Conservation (phyloP, 2,888 invertebrate genomes). For the Xestia xanthographa region DNA sequence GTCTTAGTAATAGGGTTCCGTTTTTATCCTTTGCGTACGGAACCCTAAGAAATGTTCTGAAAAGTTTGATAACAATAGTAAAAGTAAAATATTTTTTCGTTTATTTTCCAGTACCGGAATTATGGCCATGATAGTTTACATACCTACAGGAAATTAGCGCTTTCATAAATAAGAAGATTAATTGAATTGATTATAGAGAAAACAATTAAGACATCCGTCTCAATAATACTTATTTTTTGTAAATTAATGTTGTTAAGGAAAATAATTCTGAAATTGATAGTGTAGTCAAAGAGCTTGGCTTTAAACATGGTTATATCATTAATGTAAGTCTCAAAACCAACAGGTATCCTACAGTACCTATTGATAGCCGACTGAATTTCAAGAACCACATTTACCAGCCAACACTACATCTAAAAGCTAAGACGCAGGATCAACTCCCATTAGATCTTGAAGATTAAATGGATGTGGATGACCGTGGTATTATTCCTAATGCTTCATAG, state of each 20-base stretch:
- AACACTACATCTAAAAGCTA: constrained; percentile 35
- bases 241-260: background rate
- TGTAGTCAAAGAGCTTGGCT: background rate
- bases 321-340: background rate
- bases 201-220: background rate
- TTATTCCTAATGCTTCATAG: constrained; percentile 65
- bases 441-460: constrained; percentile 50
- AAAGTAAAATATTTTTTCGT: background rate
- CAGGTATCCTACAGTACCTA: background rate
- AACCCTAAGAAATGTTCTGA: too few relatives aligned
- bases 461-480: constrained; percentile 50
- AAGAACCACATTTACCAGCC: constrained; percentile 4
- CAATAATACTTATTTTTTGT: background rate
- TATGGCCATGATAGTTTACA: background rate
- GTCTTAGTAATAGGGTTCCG: too few relatives aligned
- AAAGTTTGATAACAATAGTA: background rate
- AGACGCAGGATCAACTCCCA: constrained; percentile 36
- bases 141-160: background rate
- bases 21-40: too few relatives aligned
- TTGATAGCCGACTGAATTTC: constrained; percentile 4
- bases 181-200: background rate
- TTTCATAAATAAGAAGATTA: background rate
- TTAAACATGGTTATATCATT: background rate
- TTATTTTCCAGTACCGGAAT: background rate
- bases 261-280: constrained; percentile 2